Base-by-base conservation (phyloP, 2,888 invertebrate genomes). In the Melanostoma scalare region DNA sequence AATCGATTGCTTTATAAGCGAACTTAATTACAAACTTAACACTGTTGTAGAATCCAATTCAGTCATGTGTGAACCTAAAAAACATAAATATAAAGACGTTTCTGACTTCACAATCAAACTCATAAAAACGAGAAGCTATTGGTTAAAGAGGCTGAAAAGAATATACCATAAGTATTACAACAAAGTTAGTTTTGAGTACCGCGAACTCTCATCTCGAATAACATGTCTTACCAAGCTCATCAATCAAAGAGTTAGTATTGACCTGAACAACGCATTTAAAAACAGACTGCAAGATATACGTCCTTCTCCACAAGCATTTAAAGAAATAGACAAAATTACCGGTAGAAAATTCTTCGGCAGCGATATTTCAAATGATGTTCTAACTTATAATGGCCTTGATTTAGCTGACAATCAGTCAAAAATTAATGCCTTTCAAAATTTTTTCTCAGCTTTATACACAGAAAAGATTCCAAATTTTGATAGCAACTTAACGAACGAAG, bases 401-500 rank as follows among this genome's bases (percentile, higher is more conserved):
- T 52, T 52, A 52, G 40, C 6, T 50, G 50, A 65, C 33, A 52
- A 0, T 33, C 48, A 36, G 10, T 63, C 9, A 36, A 65, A 65
- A 65, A 52, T 65, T 20, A 52, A n/a, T 40, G 65, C 65, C 5
- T 65, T 50, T 8, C n/a, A 46, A 53, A n/a, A 53, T 53, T 53
- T 53, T 3, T 53, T 53, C 4, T 53, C 53, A 3, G 36, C 53
- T 53, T 20, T 20, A 20, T 20, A 20, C 20, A 20, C 20, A 20
- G 20, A 20, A 20, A 20, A 20, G 20, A 20, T n/a, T 42, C 6
- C 42, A 8, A 42, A 8, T 42, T 42, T 9, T 4, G 0, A 6
- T n/a, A n/a, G 3, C 8, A n/a, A n/a, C 5, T 42, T 42, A 5
- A 42, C 42, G 8, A 42, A 42, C 42, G 42, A 42, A n/a, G 9